Conservation (phyloP, 2,113 vertebrate species). For the Nymphicus hollandicus region DNA sequence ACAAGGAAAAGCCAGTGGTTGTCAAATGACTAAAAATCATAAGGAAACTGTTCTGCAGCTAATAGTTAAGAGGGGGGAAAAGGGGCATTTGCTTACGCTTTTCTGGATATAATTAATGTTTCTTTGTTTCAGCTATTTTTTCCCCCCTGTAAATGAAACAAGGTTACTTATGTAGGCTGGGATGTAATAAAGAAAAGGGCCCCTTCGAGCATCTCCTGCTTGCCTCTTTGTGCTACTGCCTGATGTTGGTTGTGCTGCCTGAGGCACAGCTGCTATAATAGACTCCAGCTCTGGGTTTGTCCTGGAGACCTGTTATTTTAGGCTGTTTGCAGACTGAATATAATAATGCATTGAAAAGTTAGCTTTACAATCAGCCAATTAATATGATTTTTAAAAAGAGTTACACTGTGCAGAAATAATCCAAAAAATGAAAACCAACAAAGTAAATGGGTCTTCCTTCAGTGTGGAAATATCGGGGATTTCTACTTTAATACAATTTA, state of each 20-base stretch:
- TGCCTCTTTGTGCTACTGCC: conserved; percentile 6
- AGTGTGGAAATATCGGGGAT: not conserved
- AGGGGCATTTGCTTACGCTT: not conserved
- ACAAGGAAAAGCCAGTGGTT: not conserved
- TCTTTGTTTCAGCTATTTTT: not conserved
- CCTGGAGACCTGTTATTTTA: conserved; percentile 30
- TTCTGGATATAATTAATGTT: conserved; percentile 2
- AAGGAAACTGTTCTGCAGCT: not conserved
- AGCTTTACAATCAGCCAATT: not conserved
- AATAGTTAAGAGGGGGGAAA: not conserved
- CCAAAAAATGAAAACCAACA: not conserved
- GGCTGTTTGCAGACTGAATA: not conserved
- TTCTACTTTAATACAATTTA: not conserved
- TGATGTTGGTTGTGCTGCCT: conserved; percentile 37
- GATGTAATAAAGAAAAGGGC: conserved; percentile 28
- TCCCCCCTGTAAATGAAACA: not conserved
- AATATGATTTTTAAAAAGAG: not conserved
- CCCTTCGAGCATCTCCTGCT: not conserved
- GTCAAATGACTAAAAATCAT: not conserved
- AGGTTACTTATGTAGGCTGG: not conserved
- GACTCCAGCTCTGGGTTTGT: conserved; percentile 23
- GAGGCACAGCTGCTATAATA: conserved; percentile 35
- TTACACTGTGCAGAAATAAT: not conserved
- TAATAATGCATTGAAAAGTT: not conserved
- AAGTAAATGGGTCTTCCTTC: not conserved